Percentiles rank a stretch among this genome's conserved stretches.
phyloP scores from a whole-genome alignment of 2,113 vertebrate genomes.

The Chaetodon auriga region DNA sequence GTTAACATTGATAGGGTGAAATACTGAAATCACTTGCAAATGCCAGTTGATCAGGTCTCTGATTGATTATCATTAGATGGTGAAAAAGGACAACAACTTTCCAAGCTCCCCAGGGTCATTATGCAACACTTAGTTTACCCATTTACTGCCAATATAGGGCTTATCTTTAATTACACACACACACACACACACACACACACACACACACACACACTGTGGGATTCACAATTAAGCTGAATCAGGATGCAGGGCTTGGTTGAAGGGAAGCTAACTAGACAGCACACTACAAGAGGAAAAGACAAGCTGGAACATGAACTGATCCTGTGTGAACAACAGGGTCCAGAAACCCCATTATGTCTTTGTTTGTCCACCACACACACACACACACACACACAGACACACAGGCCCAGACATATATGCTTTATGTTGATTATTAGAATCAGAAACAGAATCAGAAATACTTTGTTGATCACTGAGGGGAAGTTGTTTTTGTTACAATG shows the following conservation, averaged over 20 bases:
- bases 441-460: too few relatives aligned
- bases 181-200: conserved; percentile 24
- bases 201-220: conserved; percentile 57
- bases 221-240: conserved; percentile 84
- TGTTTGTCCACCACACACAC: neutral
- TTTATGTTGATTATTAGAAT: neutral
- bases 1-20: neutral
- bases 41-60: conserved; percentile 19
- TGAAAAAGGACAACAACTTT: conserved; percentile 39
- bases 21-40: neutral
- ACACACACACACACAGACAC: neutral
- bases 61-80: conserved; percentile 30
- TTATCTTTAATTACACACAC: conserved; percentile 65
- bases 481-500: too few relatives aligned
- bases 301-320: conserved; percentile 75
- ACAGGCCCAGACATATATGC: neutral
- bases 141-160: conserved; percentile 61
- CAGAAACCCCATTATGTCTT: conserved; percentile 31
- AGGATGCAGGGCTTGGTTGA: conserved; percentile 63
- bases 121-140: conserved; percentile 49
- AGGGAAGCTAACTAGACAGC: conserved; percentile 56
- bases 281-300: conserved; percentile 55
- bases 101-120: conserved; percentile 50
- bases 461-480: too few relatives aligned
- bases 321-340: conserved; percentile 56